Base-by-base conservation (phyloP, 2,888 invertebrate genomes). In the Scrobipalpa atriplicella region DNA sequence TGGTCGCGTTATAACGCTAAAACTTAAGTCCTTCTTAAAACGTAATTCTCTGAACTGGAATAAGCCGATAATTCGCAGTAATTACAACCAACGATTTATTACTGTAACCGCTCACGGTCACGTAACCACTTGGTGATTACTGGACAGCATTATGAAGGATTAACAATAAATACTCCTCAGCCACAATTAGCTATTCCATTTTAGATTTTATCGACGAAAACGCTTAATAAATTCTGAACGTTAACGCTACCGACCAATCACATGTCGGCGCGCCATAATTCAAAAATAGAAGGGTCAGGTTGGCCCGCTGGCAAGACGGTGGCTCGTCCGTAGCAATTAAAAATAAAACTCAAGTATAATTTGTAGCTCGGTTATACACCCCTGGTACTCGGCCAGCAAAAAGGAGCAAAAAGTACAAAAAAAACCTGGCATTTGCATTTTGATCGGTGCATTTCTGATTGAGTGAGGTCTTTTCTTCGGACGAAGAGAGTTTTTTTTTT, bases 291-390 rank as follows among this genome's bases (percentile, higher is more conserved):
- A 88, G 82, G 83, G 81, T 75, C 76, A 75, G 71, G 75, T 62
- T 62, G 73, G 78, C 84, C 89, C 89, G 79, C 85, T 79, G 88
- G 90, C 89, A 81, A 87, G 88, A 84, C 89, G 87, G 91, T 89
- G 89, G 91, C 89, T 85, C 84, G 83, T 81, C 80, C 85, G 75
- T 84, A 83, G 86, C 89, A 92, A 91, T 92, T 91, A 92, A 91
- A 92, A 92, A 92, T 89, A 90, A 91, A 89, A 86, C 84, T 81
- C 79, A 82, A 75, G 80, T 84, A 81, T 91, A 91, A 91, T 91
- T 91, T 90, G 90, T 88, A 85, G 84, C 83, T 85, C 87, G 86
- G 86, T 89, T 87, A 89, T 86, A 86, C 84, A 80, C 81, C 82
- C 78, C 78, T 72, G 77, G 76, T 79, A 43, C 79, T n/a, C n/a